Percentiles rank a stretch among this genome's conserved stretches.
phyloP scores from a whole-genome alignment of 2,797 vertebrate genomes.

The Coranthus polyacanthus region DNA sequence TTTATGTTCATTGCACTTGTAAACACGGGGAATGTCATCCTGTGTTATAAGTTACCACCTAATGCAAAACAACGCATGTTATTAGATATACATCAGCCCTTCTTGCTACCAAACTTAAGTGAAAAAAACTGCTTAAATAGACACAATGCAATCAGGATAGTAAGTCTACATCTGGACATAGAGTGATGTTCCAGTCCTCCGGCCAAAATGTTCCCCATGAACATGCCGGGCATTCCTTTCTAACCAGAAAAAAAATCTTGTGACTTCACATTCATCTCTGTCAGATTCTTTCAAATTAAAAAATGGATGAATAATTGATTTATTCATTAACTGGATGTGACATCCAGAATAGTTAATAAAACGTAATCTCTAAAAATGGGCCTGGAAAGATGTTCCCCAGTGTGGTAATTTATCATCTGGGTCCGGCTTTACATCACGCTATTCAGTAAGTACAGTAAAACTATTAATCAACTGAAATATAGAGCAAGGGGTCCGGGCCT shows the following conservation, averaged over 20 bases:
- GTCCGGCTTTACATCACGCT: constrained; percentile 49
- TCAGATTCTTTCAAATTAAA: constrained; percentile 68
- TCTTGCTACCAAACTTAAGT: no score
- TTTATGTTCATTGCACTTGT: no score
- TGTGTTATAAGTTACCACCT: no score
- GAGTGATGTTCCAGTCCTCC: background rate
- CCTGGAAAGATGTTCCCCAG: constrained; percentile 68
- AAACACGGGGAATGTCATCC: no score
- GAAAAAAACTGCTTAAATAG: no score
- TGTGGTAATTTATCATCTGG: constrained; percentile 69
- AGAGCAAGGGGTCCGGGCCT: constrained; percentile 6
- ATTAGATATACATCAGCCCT: no score
- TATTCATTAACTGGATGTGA: constrained; percentile 80
- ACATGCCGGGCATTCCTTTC: constrained; percentile 58
- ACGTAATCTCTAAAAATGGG: constrained; percentile 81
- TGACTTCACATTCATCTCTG: constrained; percentile 64
- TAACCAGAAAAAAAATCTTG: constrained; percentile 22
- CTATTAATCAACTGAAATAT: constrained; percentile 53
- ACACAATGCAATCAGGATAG: no score
- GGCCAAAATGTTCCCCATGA: constrained; percentile 20
- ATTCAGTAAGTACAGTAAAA: constrained; percentile 16
- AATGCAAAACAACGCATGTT: no score
- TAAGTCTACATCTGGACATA: no score
- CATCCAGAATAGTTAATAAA: constrained; percentile 78
- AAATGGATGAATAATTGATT: constrained; percentile 84